phyloP scores from a whole-genome alignment of 2,113 vertebrate genomes.

The Pipra filicauda region DNA sequence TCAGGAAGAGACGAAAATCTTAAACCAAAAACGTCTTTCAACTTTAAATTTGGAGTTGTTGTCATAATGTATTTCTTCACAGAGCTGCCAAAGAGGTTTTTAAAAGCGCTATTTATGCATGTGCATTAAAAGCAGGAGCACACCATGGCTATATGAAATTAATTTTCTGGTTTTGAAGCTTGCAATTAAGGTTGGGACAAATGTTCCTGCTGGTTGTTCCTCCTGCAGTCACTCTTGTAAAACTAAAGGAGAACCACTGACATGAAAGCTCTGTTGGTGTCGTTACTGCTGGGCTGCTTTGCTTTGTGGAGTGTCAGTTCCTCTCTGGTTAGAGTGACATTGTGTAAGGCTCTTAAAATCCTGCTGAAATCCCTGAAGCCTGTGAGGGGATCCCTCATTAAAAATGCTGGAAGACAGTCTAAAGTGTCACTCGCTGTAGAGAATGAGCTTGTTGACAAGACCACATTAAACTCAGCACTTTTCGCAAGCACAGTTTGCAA shows the following conservation, averaged over 20 bases:
- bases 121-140: background rate
- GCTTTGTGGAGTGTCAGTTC: background rate
- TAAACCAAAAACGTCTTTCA: background rate
- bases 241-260: background rate
- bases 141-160: background rate
- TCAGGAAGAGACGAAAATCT: background rate
- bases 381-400: background rate
- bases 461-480: background rate
- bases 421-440: background rate
- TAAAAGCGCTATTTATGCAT: background rate
- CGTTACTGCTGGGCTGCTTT: background rate
- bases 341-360: conserved; percentile 8
- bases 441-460: conserved; percentile 14
- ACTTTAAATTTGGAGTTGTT: background rate
- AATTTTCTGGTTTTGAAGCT: background rate
- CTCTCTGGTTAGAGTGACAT: background rate
- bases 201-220: background rate
- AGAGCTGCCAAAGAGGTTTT: background rate
- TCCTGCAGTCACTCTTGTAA: background rate
- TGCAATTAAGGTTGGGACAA: background rate
- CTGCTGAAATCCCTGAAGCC: background rate
- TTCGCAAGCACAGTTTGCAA: background rate
- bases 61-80: background rate
- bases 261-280: background rate
- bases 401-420: background rate